Evolutionary conservation across 2,113 vertebrate genomes (phyloP), one percentile per base, ranked within the genome.

Genomic region (Cyprinus carpio): DNA sequence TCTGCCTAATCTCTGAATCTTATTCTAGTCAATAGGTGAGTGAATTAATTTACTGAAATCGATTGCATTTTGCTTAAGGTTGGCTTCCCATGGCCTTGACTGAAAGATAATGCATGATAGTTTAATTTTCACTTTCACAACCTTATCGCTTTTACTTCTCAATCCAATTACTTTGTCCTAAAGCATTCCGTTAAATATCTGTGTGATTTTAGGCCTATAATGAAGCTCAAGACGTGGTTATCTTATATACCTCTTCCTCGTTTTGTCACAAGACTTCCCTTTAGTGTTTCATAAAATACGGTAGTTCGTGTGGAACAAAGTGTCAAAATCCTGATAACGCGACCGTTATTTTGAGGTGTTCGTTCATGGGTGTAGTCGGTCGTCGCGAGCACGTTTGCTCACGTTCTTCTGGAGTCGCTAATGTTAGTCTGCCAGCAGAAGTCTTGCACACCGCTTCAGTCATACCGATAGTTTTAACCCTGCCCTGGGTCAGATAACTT

Each of bases 11-110:
- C 7, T 40, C 29, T 27, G 15, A 31, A 27, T 82, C 43, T 18
- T 72, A 56, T 83, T 72, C 31, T 23, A 77, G 49, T 72, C 11
- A 27, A 80, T 49, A 40, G 87, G 87, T 88, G 25, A 86, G 87
- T 80, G n/a, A 43, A 34, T 83, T 6, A 0, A 27, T 62, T 20
- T 43, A 4, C 23, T 81, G 16, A 87, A 27, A 67, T 85, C 10
- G n/a, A 15, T 31, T 11, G 4, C 34, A 6, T 43, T 65, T 34
- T 65, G 2, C n/a, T 29, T 46, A 64, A 10, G 11, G 4, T 18
- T 18, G 10, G 56, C 37, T 80, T 64, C 13, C 34, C 4, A 25
- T 64, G 37, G 77, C 37, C 34, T 80, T 46, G 71, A 49, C 71
- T 46, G n/a, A 49, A 15, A 46, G 71, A 75, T 75, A 16, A 58